phyloP scores from a whole-genome alignment of 2,888 invertebrate genomes.

The Automeris io region DNA sequence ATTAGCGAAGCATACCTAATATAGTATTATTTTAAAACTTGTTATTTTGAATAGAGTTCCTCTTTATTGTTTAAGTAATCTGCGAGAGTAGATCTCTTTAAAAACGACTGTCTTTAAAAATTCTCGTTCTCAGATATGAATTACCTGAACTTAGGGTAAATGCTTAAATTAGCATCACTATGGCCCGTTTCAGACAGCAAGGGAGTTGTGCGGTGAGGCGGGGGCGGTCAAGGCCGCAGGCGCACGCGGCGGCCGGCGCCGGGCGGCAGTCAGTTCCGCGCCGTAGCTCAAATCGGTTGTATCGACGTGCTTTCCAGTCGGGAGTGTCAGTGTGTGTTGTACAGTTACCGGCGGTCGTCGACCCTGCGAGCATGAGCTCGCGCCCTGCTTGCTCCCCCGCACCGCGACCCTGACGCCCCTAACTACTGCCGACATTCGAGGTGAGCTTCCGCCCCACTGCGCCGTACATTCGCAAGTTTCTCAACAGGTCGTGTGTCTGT shows the following conservation, averaged over 20 bases:
- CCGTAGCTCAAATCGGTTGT: constrained; percentile 17
- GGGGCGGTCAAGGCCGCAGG: constrained; percentile 61
- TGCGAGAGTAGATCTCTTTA: no score
- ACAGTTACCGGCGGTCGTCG: constrained; percentile 59
- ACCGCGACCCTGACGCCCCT: constrained; percentile 30
- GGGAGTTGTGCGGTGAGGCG: constrained; percentile 16
- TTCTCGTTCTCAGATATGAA: no score
- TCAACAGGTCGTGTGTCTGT: no score
- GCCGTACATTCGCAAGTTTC: not conserved
- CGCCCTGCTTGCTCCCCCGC: constrained; percentile 36
- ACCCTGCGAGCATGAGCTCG: constrained; percentile 65
- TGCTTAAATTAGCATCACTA: constrained; percentile 8
- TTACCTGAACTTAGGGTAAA: no score
- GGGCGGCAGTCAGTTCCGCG: constrained; percentile 24
- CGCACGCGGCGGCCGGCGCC: constrained; percentile 39
- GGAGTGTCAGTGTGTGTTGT: constrained; percentile 36
- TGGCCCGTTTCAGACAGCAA: constrained; percentile 11
- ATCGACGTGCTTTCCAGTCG: constrained; percentile 15
- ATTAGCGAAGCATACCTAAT: no score
- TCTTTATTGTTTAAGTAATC: no score
- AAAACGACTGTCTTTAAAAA: no score
- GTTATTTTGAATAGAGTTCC: no score
- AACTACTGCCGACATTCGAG: constrained; percentile 29
- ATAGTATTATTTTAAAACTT: no score
- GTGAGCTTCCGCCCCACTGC: constrained; percentile 32